Evolutionary conservation across 2,888 invertebrate species (phyloP), one percentile per base, ranked within the genome.

Genomic region (Geotrupes spiniger): DNA sequence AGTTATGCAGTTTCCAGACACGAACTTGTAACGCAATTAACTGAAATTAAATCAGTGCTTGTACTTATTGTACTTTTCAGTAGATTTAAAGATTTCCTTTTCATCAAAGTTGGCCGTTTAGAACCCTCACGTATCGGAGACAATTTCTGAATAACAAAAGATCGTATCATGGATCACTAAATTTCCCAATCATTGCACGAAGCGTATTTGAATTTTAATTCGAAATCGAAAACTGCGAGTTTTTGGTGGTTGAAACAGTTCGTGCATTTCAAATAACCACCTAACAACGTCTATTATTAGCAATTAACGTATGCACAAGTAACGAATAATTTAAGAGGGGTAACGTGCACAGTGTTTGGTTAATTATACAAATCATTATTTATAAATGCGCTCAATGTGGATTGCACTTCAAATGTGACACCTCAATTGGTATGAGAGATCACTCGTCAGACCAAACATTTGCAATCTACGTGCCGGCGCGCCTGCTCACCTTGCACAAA

Each of bases 31-130:
- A 56, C 36, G 39, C 52, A 56, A 53, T 56, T 53, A 56, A 52
- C 21, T 29, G 40, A 53, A 57, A 54, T 54, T 53, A 54, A 57
- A 57, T 57, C 53, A 49, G 45, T 44, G 49, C 33, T 12, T 10
- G 33, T 33, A 12, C 5, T 12, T 33, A 33, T 33, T 33, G 12
- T 33, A 33, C 21, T 21, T 21, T 21, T 21, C 6, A 4, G 21
- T 21, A 21, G 21, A 21, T 21, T 21, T 21, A 21, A 21, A 4
- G 21, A 6, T 21, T 21, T 21, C 21, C n/a, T 21, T 21, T 21
- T 21, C 21, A 21, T 21, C 21, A 21, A 21, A 21, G 21, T 21
- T 21, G 21, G 21, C 6, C 21, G 21, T 21, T 21, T 21, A 21
- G 21, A 21, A 21, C 6, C 21, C 21, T 21, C 21, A 21, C 21